These are phyloP conservation scores for Charanyca ferruginea DNA, from an alignment of 2,888 invertebrate species.

Conservation along the genomic window DNA sequence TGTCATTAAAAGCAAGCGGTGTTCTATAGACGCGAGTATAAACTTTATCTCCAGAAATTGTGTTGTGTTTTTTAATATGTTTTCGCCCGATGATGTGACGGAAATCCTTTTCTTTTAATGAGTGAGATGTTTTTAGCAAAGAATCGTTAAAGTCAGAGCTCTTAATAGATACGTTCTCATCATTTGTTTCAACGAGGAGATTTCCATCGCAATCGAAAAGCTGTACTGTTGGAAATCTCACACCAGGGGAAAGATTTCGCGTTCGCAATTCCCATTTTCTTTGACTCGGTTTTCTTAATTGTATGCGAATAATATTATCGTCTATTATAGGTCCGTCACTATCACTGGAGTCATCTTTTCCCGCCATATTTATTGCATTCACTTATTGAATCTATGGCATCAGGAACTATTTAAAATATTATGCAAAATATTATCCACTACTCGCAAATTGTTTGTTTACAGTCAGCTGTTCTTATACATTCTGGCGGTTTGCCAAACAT, in stretches of 20 bases:
- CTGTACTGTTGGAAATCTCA: slow-evolving; percentile 92
- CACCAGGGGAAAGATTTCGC: slow-evolving; percentile 91
- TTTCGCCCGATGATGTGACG: slow-evolving; percentile 81
- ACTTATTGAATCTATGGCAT: slow-evolving; percentile 64
- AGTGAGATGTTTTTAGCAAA: slow-evolving; percentile 77
- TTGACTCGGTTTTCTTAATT: slow-evolving; percentile 91
- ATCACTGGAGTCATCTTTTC: slow-evolving; percentile 80
- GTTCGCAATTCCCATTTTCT: slow-evolving; percentile 93
- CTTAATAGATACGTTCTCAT: slow-evolving; percentile 89
- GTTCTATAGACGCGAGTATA: slow-evolving; percentile 85
- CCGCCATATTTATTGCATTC: slow-evolving; percentile 78
- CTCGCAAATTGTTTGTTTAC: slow-evolving; percentile 88
- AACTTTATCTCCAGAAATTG: slow-evolving; percentile 85
- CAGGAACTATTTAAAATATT: slow-evolving; percentile 67
- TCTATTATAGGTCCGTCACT: slow-evolving; percentile 87
- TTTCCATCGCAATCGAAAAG: slow-evolving; percentile 92
- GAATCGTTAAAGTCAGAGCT: slow-evolving; percentile 81
- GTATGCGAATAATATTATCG: slow-evolving; percentile 91
- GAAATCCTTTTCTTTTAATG: slow-evolving; percentile 84
- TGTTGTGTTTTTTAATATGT: slow-evolving; percentile 83
- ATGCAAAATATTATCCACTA: slow-evolving; percentile 70
- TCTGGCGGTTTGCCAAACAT: slow-evolving; percentile 83
- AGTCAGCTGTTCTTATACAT: slow-evolving; percentile 85
- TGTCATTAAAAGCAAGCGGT: slow-evolving; percentile 68
- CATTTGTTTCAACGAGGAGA: slow-evolving; percentile 91